These are phyloP conservation scores for Thunnus albacares DNA, from an alignment of 2,797 vertebrate species.

Conservation along the genomic window DNA sequence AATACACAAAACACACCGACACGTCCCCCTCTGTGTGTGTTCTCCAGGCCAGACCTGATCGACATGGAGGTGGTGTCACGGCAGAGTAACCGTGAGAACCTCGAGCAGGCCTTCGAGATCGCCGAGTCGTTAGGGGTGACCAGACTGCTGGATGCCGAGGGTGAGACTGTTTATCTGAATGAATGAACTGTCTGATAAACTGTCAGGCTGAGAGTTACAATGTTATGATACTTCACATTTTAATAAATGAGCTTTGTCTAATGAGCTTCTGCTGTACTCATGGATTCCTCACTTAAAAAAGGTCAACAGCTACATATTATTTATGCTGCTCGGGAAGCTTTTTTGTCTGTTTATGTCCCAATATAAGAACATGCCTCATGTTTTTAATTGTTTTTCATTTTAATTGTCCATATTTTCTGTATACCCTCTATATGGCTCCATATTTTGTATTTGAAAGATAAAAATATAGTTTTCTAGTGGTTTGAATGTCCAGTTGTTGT, in stretches of 20 bases:
- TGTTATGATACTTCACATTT: background rate
- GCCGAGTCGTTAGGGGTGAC: constrained; percentile 96
- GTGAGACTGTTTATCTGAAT: constrained; percentile 74
- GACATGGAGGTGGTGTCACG: constrained; percentile 94
- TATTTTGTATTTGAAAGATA: too few species aligned
- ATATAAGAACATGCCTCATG: background rate
- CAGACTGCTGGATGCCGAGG: constrained; percentile 96
- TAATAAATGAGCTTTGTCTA: background rate
- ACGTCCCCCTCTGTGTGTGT: background rate
- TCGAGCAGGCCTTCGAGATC: constrained; percentile 98
- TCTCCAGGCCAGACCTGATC: constrained; percentile 95
- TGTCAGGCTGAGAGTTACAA: background rate
- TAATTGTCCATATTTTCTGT: too few species aligned
- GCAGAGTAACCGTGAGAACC: constrained; percentile 96
- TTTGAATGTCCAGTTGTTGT: background rate
- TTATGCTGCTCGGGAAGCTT: background rate
- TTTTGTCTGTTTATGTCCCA: background rate
- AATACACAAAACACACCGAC: background rate
- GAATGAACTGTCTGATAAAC: background rate
- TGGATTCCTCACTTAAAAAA: background rate
- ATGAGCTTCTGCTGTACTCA: background rate
- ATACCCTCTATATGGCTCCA: background rate
- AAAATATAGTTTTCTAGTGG: background rate
- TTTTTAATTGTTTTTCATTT: too few species aligned
- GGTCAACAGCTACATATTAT: background rate